Conservation (phyloP, 2,888 invertebrate species). For the Zygaena filipendulae region DNA sequence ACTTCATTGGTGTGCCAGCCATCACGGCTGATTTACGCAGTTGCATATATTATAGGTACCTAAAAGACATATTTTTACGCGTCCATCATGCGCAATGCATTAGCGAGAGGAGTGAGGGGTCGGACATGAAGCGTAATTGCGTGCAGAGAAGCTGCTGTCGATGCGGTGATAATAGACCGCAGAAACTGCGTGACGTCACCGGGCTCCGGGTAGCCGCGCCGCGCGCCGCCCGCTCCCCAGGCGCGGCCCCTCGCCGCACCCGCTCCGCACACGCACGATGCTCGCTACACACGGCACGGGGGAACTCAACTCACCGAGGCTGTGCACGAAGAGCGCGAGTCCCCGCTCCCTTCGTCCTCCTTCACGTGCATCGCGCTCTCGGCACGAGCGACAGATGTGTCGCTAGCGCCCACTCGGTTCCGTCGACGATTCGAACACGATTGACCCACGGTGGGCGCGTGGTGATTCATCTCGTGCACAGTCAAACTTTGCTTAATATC, state of each 20-base stretch:
- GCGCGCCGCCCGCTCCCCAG: no score
- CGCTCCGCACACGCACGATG: slow-evolving; percentile 22
- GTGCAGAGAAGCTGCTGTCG: no score
- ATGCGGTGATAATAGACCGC: no score
- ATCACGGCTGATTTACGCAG: no score
- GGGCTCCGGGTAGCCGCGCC: no score
- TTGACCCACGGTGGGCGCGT: slow-evolving; percentile 83
- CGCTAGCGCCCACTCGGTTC: slow-evolving; percentile 81
- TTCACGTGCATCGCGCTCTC: slow-evolving; percentile 34
- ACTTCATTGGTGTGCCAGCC: no score
- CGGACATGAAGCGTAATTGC: no score
- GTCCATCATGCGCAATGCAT: no score
- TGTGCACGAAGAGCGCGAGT: slow-evolving; percentile 54
- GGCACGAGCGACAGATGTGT: slow-evolving; percentile 49
- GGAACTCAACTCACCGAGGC: slow-evolving; percentile 54
- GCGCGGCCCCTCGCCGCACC: slow-evolving; percentile 32
- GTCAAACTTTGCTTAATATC: slow-evolving; percentile 93
- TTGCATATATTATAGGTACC: no score
- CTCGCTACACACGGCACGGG: slow-evolving; percentile 18
- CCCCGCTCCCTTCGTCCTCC: slow-evolving; percentile 62
- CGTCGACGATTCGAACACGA: slow-evolving; percentile 68
- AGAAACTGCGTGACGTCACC: slow-evolving; percentile 58
- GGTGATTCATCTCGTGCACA: slow-evolving; percentile 92
- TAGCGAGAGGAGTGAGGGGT: no score
- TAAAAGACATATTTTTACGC: no score